phyloP scores from a whole-genome alignment of 1,140 invertebrate genomes.

The Hirudo medicinalis region DNA sequence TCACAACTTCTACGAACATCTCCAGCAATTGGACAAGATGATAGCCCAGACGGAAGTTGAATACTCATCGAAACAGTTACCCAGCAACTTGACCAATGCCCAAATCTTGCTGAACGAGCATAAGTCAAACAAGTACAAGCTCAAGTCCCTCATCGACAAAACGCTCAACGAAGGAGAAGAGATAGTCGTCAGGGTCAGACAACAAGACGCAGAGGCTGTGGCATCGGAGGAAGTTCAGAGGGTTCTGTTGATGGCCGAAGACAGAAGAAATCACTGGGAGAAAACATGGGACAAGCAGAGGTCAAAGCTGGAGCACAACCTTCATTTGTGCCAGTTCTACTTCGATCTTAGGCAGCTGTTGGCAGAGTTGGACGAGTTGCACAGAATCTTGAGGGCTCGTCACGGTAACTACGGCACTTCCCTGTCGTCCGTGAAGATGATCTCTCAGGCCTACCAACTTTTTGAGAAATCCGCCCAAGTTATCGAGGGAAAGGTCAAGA shows the following conservation, averaged over 20 bases:
- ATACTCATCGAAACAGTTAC: slow-evolving; percentile 39
- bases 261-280: slow-evolving; percentile 46
- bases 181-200: slow-evolving; percentile 50
- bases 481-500: slow-evolving; percentile 57
- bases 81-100: slow-evolving; percentile 42
- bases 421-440: slow-evolving; percentile 53
- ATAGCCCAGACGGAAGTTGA: slow-evolving; percentile 43
- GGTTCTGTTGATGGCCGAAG: slow-evolving; percentile 49
- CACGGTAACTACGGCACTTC: slow-evolving; percentile 59
- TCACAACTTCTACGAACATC: slow-evolving; percentile 54
- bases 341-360: slow-evolving; percentile 60
- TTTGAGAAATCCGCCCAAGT: slow-evolving; percentile 66
- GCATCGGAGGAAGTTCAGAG: slow-evolving; percentile 51
- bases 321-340: slow-evolving; percentile 56
- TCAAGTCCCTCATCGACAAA: slow-evolving; percentile 50
- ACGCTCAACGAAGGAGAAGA: slow-evolving; percentile 51
- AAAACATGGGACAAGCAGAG: slow-evolving; percentile 49
- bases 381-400: slow-evolving; percentile 50
- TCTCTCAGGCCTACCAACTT: slow-evolving; percentile 56
- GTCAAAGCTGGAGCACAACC: slow-evolving; percentile 50
- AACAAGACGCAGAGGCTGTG: slow-evolving; percentile 52
- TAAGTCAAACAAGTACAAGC: slow-evolving; percentile 47
- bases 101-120: slow-evolving; percentile 49
- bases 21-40: slow-evolving; percentile 50
- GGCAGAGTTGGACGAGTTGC: slow-evolving; percentile 54